Conservation (phyloP, 2,113 vertebrate species). For the Beaufortia kweichowensis region DNA sequence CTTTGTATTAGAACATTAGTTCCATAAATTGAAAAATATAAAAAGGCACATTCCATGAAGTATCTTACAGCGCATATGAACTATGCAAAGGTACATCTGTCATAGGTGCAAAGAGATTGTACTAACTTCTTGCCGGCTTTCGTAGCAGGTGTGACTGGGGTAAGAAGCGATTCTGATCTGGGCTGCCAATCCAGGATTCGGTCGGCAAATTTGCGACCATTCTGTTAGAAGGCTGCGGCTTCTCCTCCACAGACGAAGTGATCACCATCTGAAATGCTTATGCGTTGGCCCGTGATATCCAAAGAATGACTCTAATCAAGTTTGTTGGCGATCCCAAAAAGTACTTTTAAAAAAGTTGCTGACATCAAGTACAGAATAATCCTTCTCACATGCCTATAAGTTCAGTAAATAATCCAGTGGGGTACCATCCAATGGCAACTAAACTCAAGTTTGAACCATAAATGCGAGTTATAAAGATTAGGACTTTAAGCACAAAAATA, state of each 20-base stretch:
- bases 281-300: slow-evolving; percentile 62
- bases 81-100: slow-evolving; percentile 11
- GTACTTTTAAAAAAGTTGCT: slow-evolving; percentile 43
- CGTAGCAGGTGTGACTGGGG: slow-evolving; percentile 72
- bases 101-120: slow-evolving; percentile 34
- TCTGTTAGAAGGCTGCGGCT: slow-evolving; percentile 75
- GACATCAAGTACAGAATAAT: slow-evolving; percentile 58
- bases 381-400: slow-evolving; percentile 59
- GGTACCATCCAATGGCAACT: slow-evolving; percentile 70
- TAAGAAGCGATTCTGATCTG: slow-evolving; percentile 68
- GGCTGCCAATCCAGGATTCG: slow-evolving; percentile 75
- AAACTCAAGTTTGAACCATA: slow-evolving; percentile 52
- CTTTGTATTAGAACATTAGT: not conserved
- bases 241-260: slow-evolving; percentile 80
- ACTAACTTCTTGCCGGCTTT: slow-evolving; percentile 83
- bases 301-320: slow-evolving; percentile 67
- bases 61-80: not conserved
- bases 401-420: slow-evolving; percentile 58
- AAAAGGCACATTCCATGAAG: not conserved
- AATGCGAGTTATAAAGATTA: slow-evolving; percentile 54
- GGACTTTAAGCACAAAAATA: slow-evolving; percentile 57
- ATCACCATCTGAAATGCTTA: slow-evolving; percentile 81
- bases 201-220: slow-evolving; percentile 78
- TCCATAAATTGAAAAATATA: not conserved
- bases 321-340: slow-evolving; percentile 46